Evolutionary conservation across 2,797 vertebrate genomes (phyloP), one percentile per base, ranked within the genome.

Genomic region (Semotilus atromaculatus): DNA sequence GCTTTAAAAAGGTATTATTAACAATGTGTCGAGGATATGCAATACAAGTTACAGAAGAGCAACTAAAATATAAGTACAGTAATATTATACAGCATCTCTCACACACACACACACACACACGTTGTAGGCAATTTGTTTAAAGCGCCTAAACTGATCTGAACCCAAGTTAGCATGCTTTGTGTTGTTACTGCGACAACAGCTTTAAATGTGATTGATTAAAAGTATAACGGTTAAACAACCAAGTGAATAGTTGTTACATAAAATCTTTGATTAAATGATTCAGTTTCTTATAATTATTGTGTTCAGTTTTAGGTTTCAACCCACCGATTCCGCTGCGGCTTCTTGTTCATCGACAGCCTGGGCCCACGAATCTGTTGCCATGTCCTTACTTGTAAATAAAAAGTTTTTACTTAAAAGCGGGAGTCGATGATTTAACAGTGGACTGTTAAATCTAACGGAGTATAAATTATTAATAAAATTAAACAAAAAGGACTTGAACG

Each of bases 311-410:
- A 55, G 11, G 11, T 9, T 13, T 31, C 58, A 38, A 75, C 96
- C 93, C 93, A 98, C 97, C 93, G 97, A 97, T 91, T 97, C 96
- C 0, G 97, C 97, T 31, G 97, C 97, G 2, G 97, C 97, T 91
- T 99, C 98, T 91, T 99, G 98, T 89, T 97, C 95, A 78, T 99
- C 98, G 89, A 99, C 97, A 14, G 98, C 97, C 90, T 96, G 92
- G 18, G 98, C 97, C 98, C 97, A 99, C 6, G 97, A 99, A 89
- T 99, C 97, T 64, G 98, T 96, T 80, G 97, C 95, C 98, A 99
- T 99, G 51, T 85, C 53, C 13, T 72, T 81, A 80, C 77, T 14
- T 85, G 19, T 84, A 62, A 80, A 45, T 40, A 66, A 87, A 78
- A n/a, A n/a, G 9, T 43, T n/a, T 74, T 8, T 67, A 13, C 4